A percentile compares a stretch with the other conserved stretches of the same genome.
phyloP scores from a whole-genome alignment of 2,888 invertebrate species.

The Isotomurus palustris region DNA sequence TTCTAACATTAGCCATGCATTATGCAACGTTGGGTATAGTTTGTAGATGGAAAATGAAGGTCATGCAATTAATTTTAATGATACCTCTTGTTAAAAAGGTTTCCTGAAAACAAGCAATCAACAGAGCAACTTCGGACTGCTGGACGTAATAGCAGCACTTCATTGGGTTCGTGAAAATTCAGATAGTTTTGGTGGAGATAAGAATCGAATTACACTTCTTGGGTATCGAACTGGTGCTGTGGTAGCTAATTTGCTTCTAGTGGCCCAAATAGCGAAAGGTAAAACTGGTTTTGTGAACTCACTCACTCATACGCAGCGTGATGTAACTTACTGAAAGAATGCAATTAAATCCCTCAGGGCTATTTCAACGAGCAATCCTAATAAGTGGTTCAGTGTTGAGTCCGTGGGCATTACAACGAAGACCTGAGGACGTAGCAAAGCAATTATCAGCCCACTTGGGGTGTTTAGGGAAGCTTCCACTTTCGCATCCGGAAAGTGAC shows the following conservation, averaged over 20 bases:
- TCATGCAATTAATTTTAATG: no score
- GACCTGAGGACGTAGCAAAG: conserved; percentile 48
- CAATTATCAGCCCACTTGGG: conserved; percentile 44
- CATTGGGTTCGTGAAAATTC: conserved; percentile 96
- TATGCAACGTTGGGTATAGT: no score
- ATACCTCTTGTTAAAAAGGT: no score
- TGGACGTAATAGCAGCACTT: conserved; percentile 89
- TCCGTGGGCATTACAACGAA: conserved; percentile 81
- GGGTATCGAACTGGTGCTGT: conserved; percentile 97
- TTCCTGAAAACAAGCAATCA: conserved; percentile 86
- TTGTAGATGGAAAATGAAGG: no score
- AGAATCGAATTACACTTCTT: conserved; percentile 84
- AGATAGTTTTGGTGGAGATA: conserved; percentile 91
- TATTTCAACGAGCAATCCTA: conserved; percentile 81
- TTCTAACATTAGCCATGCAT: no score
- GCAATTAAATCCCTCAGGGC: conserved; percentile 55
- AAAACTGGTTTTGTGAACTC: neutral
- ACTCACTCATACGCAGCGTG: neutral
- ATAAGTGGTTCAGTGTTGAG: conserved; percentile 82
- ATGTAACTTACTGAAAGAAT: neutral
- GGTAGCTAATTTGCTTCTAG: conserved; percentile 89
- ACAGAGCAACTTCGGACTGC: conserved; percentile 85
- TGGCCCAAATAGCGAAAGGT: conserved; percentile 94
- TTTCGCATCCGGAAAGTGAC: conserved; percentile 52
- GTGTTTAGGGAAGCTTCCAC: conserved; percentile 56